Evolutionary conservation across 2,113 vertebrate genomes (phyloP).

Genomic region (Copsychus sechellarum): DNA sequence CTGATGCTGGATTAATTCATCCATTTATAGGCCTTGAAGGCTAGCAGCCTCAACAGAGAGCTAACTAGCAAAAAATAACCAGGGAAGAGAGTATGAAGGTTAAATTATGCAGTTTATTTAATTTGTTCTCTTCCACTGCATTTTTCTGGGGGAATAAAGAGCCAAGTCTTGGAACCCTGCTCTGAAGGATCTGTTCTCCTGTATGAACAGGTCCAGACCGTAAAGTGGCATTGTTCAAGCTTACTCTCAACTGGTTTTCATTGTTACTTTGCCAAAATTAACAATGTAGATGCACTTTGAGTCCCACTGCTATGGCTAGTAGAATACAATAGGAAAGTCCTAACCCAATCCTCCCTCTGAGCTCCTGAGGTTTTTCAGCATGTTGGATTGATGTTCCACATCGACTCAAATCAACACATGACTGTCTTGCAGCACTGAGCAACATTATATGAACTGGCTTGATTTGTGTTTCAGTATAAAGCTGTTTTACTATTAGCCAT

Average conservation of each 20-base stretch:
- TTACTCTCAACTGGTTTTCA: neutral
- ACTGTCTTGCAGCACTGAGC: rapidly evolving
- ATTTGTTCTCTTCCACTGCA: neutral
- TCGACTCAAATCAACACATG: neutral
- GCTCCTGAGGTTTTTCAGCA: neutral
- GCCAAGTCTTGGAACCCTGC: neutral
- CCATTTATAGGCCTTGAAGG: neutral
- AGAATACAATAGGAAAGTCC: neutral
- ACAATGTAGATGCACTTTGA: neutral
- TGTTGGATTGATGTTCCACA: neutral
- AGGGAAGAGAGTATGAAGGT: neutral
- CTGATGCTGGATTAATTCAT: neutral
- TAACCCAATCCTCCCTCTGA: neutral
- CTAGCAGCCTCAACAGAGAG: neutral
- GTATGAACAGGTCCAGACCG: neutral
- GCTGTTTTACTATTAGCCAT: neutral
- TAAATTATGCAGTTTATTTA: neutral
- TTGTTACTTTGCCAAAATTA: neutral
- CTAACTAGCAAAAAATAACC: neutral
- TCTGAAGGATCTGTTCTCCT: neutral
- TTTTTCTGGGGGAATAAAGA: neutral
- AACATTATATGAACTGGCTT: neutral
- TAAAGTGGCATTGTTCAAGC: neutral
- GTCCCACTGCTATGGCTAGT: neutral
- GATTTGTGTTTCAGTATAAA: neutral